Percentiles rank a stretch among this genome's conserved stretches.
phyloP scores from a whole-genome alignment of 2,797 vertebrate genomes.

The Oophaga sylvatica region DNA sequence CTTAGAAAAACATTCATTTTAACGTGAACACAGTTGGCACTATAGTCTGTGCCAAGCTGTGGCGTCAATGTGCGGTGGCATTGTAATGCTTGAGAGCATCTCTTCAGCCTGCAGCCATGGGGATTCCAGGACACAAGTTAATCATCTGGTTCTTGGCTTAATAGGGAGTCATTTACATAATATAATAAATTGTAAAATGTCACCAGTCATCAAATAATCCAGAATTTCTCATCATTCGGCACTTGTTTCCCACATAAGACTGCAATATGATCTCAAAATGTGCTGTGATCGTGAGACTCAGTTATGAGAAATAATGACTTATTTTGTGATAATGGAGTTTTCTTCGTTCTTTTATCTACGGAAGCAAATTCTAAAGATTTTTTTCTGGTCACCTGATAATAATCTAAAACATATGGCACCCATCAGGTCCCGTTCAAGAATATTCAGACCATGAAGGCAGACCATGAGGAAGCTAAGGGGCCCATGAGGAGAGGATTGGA shows the following conservation, averaged over 20 bases:
- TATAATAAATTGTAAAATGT: not conserved
- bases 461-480: too few relatives aligned
- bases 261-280: not conserved
- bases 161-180: not conserved
- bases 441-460: too few relatives aligned
- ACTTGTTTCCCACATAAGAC: not conserved
- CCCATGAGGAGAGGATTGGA: too few relatives aligned
- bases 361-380: too few relatives aligned
- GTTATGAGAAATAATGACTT: too few relatives aligned
- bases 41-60: constrained; percentile 30
- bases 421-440: too few relatives aligned
- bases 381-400: too few relatives aligned
- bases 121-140: constrained; percentile 19
- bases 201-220: not conserved
- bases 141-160: constrained; percentile 48
- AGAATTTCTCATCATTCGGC: not conserved
- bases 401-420: too few relatives aligned
- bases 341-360: too few relatives aligned
- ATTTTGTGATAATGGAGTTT: too few relatives aligned
- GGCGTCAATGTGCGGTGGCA: constrained; percentile 2
- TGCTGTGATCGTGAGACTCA: too few relatives aligned
- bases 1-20: constrained; percentile 34
- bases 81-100: constrained; percentile 54
- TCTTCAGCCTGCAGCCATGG: constrained; percentile 28
- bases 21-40: constrained; percentile 43